Evolutionary conservation across 2,113 vertebrate species (phyloP), one percentile per base, ranked within the genome.

Genomic region (Ceyx margarethae): DNA sequence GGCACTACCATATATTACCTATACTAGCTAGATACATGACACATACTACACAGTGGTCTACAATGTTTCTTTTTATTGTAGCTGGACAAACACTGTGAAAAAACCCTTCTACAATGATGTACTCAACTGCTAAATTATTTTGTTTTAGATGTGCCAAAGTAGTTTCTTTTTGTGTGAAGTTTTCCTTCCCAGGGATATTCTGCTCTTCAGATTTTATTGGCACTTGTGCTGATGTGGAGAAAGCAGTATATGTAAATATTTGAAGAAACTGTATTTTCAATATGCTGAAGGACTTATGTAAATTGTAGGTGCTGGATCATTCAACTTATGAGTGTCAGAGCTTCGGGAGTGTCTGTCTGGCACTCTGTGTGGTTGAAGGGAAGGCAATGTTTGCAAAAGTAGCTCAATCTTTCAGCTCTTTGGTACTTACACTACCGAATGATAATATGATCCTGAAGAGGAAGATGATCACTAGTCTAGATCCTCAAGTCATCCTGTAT

Each of bases 1-100:
- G 64, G 15, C 13, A 66, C n/a, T 74, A 19, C 26, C 9, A 3
- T 2, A 6, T 43, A 45, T 31, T 26, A 17, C 8, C 21, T 5
- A 26, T 25, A 51, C 16, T 20, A 73, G 21, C 20, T 11, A 37
- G 60, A 13, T 42, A 21, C 20, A 18, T 15, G 19, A 40, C 13
- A 54, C 1, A 1, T 3, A 3, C 35, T 67, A 57, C 1, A 0
- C 13, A 64, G 61, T 11, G 5, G 16, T 33, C 33, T 43, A 37
- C 3, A 5, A 57, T 25, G 20, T 45, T 72, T 67, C 31, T 74
- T 88, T 81, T 54, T 67, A 15, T 65, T 51, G 37, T 60, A 51
- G 25, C 28, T 46, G 15, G 33, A 13, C 40, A 85, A 86, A 66
- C 6, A 33, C 11, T 17, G 10, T 20, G 53, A 83, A 90, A 90